These are phyloP conservation scores for Saimiri boliviensis DNA, from an alignment of 2,113 vertebrate genomes.

Conservation along the genomic window DNA sequence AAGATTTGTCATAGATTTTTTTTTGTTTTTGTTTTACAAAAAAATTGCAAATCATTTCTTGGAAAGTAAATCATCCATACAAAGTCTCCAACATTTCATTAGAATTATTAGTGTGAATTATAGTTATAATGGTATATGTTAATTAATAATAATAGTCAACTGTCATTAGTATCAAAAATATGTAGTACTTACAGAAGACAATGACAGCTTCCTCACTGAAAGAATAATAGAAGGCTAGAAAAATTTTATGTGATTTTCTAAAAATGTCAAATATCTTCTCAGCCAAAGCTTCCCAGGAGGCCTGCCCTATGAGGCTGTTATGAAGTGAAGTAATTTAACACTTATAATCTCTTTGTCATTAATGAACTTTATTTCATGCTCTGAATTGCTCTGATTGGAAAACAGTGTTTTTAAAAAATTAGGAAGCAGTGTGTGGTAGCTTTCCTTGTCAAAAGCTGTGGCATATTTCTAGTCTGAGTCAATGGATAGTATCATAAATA, in stretches of 20 bases:
- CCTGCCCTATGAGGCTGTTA: background rate
- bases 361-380: background rate
- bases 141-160: background rate
- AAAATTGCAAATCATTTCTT: background rate
- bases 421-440: background rate
- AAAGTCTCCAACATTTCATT: background rate
- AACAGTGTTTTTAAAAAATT: background rate
- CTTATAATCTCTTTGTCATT: background rate
- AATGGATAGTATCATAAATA: no score
- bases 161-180: background rate
- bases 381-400: background rate
- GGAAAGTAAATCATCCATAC: fast-evolving
- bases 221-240: background rate
- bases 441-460: background rate
- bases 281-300: background rate
- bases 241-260: background rate
- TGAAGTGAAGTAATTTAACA: background rate
- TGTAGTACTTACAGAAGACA: background rate
- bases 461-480: background rate
- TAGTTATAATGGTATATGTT: no score
- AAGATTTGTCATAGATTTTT: background rate
- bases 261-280: background rate
- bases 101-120: background rate
- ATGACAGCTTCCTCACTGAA: background rate
- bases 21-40: background rate